Percentiles rank a stretch among this genome's conserved stretches.
These are phyloP conservation scores for Alauda arvensis DNA, from an alignment of 2,797 vertebrate species.

Conservation along the genomic window DNA sequence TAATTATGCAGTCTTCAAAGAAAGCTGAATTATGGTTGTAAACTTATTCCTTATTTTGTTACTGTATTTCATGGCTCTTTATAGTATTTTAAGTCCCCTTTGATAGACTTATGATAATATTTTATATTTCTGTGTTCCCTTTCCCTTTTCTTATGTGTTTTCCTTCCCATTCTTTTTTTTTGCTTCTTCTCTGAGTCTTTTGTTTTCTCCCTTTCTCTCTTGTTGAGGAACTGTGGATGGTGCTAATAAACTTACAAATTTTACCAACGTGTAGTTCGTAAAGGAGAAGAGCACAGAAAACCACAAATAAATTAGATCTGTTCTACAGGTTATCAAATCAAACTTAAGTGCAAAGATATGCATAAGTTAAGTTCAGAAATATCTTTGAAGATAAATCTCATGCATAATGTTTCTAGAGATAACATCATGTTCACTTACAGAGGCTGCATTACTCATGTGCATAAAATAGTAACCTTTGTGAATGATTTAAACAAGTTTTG, in stretches of 20 bases:
- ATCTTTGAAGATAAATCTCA: conserved; percentile 39
- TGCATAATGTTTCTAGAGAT: conserved; percentile 19
- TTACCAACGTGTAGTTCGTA: neutral
- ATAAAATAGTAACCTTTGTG: neutral
- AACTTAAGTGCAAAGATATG: neutral
- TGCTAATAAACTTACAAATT: neutral
- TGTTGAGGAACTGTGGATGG: neutral
- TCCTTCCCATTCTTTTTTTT: too few species aligned
- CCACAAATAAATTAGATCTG: conserved; percentile 1
- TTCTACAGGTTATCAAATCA: conserved; percentile 7
- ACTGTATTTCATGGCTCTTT: neutral
- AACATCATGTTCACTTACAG: neutral
- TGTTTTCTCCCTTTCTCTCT: neutral
- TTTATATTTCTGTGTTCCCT: neutral
- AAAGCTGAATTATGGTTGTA: neutral
- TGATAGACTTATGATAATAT: neutral
- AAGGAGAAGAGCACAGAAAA: neutral
- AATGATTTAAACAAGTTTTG: neutral
- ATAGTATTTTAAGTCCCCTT: neutral
- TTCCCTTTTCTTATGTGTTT: neutral
- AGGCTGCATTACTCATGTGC: neutral
- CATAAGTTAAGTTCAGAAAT: conserved; percentile 19
- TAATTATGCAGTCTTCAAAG: neutral
- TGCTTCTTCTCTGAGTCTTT: neutral
- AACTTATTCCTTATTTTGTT: neutral